Conservation (phyloP, 2,888 invertebrate species). For the Venustoraphidia nigricollis region DNA sequence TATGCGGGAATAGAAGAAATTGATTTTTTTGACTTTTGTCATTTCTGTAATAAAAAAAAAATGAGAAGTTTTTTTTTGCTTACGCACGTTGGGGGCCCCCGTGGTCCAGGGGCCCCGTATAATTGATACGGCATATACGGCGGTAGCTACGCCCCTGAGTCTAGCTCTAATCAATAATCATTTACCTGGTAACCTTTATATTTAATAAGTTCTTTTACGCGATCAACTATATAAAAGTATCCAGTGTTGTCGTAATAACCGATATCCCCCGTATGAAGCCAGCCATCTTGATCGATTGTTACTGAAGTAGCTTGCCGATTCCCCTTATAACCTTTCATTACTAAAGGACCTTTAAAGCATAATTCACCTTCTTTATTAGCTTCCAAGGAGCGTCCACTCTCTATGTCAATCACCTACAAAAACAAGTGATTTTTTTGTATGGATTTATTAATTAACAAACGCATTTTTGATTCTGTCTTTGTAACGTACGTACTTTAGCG, state of each 20-base stretch:
- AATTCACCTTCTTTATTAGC: slow-evolving; percentile 63
- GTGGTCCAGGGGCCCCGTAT: too few species aligned
- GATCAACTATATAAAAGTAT: slow-evolving; percentile 66
- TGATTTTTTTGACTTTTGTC: too few species aligned
- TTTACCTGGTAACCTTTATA: slow-evolving; percentile 70
- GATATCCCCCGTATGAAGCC: slow-evolving; percentile 65
- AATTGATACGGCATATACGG: too few species aligned
- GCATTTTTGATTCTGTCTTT: not conserved
- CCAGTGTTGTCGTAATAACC: slow-evolving; percentile 67
- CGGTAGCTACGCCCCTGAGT: too few species aligned
- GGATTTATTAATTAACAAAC: not conserved
- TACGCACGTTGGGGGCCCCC: too few species aligned
- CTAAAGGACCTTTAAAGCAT: slow-evolving; percentile 60
- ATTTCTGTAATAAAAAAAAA: too few species aligned
- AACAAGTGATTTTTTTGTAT: not conserved
- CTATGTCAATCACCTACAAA: slow-evolving; percentile 33
- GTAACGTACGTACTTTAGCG: slow-evolving; percentile 29
- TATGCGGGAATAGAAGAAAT: too few species aligned
- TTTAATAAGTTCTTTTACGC: slow-evolving; percentile 81
- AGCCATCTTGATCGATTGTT: slow-evolving; percentile 57
- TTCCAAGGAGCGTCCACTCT: slow-evolving; percentile 44
- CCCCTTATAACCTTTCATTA: slow-evolving; percentile 64
- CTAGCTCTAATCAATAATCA: not conserved
- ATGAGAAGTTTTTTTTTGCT: too few species aligned
- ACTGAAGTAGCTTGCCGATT: slow-evolving; percentile 48